These are phyloP conservation scores for Paradisaea rubra DNA, from an alignment of 2,113 vertebrate genomes.

Conservation along the genomic window DNA sequence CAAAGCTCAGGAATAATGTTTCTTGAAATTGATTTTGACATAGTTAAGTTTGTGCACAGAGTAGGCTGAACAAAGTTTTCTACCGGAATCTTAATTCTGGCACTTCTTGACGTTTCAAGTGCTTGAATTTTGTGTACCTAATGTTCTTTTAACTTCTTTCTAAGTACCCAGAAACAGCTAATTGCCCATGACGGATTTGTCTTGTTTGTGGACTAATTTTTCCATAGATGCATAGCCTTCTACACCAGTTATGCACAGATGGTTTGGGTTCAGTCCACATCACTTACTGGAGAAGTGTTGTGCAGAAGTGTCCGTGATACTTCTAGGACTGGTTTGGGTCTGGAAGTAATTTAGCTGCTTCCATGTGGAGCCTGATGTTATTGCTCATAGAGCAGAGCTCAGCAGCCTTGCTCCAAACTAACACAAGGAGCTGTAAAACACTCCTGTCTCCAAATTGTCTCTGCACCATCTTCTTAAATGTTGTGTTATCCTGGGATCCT, in stretches of 20 bases:
- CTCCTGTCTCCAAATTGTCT: background rate
- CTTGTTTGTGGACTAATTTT: background rate
- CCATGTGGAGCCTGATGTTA: background rate
- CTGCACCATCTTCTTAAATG: background rate
- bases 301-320: background rate
- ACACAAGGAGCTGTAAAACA: background rate
- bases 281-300: background rate
- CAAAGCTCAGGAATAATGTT: background rate
- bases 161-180: background rate
- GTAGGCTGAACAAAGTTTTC: background rate
- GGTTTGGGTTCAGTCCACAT: background rate
- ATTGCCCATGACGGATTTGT: background rate
- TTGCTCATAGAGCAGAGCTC: background rate
- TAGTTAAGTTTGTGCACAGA: background rate
- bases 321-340: background rate
- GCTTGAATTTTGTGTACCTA: background rate
- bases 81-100: background rate
- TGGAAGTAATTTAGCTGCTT: constrained; percentile 27
- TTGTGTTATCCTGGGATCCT: background rate
- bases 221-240: background rate
- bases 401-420: background rate
- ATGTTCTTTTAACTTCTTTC: background rate
- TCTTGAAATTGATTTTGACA: background rate
- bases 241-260: background rate
- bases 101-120: background rate